These are phyloP conservation scores for Oxygymnocypris stewartii DNA, from an alignment of 2,113 vertebrate genomes.

Conservation along the genomic window DNA sequence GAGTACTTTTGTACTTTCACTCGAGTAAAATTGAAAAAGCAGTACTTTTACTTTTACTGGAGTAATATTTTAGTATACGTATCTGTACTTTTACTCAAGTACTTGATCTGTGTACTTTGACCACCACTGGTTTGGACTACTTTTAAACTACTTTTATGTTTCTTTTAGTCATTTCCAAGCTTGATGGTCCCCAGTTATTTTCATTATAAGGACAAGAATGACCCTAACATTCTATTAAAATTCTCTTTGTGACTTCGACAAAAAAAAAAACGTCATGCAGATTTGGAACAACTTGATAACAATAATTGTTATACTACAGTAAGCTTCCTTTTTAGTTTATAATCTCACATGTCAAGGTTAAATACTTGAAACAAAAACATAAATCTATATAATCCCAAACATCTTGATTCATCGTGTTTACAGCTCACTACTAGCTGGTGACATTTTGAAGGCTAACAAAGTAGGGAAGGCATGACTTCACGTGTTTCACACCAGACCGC, in stretches of 20 bases:
- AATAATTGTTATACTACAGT: not conserved
- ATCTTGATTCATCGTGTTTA: not conserved
- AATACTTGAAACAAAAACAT: not conserved
- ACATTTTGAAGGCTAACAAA: not conserved
- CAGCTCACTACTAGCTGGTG: not conserved
- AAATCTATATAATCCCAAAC: not conserved
- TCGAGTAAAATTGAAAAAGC: too few relatives aligned
- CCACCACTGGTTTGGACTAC: not conserved
- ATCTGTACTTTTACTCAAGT: too few relatives aligned
- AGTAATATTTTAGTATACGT: too few relatives aligned
- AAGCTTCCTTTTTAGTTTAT: not conserved
- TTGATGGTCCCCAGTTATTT: not conserved
- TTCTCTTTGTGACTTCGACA: not conserved
- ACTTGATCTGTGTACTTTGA: too few relatives aligned
- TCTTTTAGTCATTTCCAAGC: not conserved
- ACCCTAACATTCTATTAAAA: not conserved
- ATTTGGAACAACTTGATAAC: not conserved
- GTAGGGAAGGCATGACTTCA: constrained; percentile 12
- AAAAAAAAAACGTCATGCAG: too few relatives aligned
- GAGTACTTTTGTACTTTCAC: too few relatives aligned
- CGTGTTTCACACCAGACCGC: constrained; percentile 11
- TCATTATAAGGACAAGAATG: not conserved
- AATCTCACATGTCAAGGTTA: not conserved
- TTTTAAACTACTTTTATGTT: not conserved
- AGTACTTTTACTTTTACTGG: too few relatives aligned